Evolutionary conservation across 2,797 vertebrate species (phyloP), one percentile per base, ranked within the genome.

Genomic region (Gephyroberyx darwinii): DNA sequence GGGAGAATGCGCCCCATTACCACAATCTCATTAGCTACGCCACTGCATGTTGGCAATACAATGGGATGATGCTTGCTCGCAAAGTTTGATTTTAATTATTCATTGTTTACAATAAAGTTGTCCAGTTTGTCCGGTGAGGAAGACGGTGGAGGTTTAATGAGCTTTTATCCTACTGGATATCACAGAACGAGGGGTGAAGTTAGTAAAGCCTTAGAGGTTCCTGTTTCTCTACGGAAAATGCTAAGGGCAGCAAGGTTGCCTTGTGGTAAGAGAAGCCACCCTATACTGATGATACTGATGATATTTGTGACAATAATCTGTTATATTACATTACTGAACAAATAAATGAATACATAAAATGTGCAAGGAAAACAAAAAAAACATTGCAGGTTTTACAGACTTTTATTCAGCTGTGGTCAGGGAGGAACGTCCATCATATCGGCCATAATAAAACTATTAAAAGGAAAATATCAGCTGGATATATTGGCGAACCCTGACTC

Each of bases 1-100:
- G 84, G 78, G 82, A 75, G 69, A 60, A 39, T 57, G 62, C 10
- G 13, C 26, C 41, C 71, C 66, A 75, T 82, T 78, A 73, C 77
- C 69, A 66, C 69, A 74, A 86, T 69, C 69, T 76, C 71, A 84
- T 89, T 83, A 84, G 80, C 59, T 63, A 47, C 83, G 63, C 65
- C 71, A 14, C 55, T 33, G 65, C 82, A 45, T 60, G 69, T 64
- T 71, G 43, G 64, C 65, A 55, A 55, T 39, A 47, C 77, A 67
- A 60, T 67, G 37, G 80, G 78, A 66, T 52, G 20, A 55, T 26
- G 66, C 20, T 2, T 9, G 39, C 30, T 19, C 5, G 0, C 59
- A 65, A 19, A 65, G 43, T 61, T 77, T 60, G 12, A 64, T 80
- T 78, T 83, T 57, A 81, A 86, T 84, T 75, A 80, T 85, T 86